Base-by-base conservation (phyloP, 2,113 vertebrate species). In the Charadrius vociferus region DNA sequence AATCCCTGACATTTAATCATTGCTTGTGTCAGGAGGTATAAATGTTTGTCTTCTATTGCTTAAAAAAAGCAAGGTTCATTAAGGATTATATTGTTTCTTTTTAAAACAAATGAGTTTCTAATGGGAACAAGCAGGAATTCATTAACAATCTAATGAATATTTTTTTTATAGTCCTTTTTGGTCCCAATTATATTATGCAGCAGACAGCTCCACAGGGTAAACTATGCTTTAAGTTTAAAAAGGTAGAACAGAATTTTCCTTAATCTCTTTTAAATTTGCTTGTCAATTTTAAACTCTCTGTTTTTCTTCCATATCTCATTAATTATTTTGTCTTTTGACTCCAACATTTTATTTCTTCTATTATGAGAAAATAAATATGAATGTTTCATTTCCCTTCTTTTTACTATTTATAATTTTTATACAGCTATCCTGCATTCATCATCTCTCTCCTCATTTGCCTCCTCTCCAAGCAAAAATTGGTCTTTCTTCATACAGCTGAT, bases 1-100 rank as follows among this genome's bases (percentile, higher is more conserved):
- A 96, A 83, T 91, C 62, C 62, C 41, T 96, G 74, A 85, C 78
- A 73, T 58, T 91, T 91, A 93, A 85, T 97, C 89, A 80, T 82
- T 93, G 73, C 73, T 93, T 71, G 78, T 97, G 84, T 77, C 84
- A 90, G 71, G 78, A 95, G 72, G 19, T 85, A 47, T 65, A 91
- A 95, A 70, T 92, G 41, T 94, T 96, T 95, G 45, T 91, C 45
- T 95, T 87, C 49, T 56, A 5, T 65, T 79, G 70, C 83, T 95
- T 89, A 53, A 79, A 75, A 93, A 97, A 89, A 72, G 19, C 13
- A 36, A 81, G 20, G 39, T 95, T 93, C 80, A 91, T 94, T 97
- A 93, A 93, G 37, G 53, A 84, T 81, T 86, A 55, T 86, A 81
- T 83, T 92, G 23, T 53, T 87, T 79, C 32, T 90, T 92, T 88